Conservation (phyloP, 2,113 vertebrate genomes). For the Leptosomus discolor region DNA sequence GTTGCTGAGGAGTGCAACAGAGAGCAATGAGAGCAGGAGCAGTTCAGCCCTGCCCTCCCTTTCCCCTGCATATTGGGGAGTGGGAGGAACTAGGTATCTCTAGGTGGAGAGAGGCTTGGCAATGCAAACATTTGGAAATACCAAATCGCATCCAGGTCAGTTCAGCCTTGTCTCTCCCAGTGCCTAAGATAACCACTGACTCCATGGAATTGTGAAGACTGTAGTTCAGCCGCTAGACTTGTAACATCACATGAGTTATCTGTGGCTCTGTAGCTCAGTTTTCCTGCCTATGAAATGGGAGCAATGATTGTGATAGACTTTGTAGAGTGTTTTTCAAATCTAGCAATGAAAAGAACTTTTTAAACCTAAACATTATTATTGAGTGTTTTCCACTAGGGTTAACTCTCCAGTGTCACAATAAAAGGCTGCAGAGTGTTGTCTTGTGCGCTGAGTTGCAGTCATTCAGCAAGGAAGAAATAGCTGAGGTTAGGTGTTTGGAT, state of each 20-base stretch:
- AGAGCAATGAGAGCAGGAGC: background rate
- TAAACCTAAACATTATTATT: background rate
- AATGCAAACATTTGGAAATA: background rate
- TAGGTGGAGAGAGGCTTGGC: background rate
- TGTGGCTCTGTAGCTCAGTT: background rate
- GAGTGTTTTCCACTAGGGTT: background rate
- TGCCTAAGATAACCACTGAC: background rate
- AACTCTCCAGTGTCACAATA: background rate
- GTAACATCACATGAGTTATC: background rate
- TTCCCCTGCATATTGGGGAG: accelerated
- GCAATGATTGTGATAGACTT: background rate
- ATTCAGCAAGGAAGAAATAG: background rate
- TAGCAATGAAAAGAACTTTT: background rate
- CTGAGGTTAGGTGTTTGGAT: background rate
- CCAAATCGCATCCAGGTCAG: background rate
- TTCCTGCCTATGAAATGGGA: background rate
- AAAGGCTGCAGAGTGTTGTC: background rate
- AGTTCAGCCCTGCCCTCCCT: background rate
- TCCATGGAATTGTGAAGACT: background rate
- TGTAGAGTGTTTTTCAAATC: background rate
- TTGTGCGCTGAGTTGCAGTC: background rate
- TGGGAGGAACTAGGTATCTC: background rate
- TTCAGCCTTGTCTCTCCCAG: background rate
- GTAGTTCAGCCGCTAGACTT: background rate
- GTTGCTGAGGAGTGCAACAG: background rate